Evolutionary conservation across 2,797 vertebrate genomes (phyloP), one percentile per base, ranked within the genome.

Genomic region (Pseudocheirus occidentalis): DNA sequence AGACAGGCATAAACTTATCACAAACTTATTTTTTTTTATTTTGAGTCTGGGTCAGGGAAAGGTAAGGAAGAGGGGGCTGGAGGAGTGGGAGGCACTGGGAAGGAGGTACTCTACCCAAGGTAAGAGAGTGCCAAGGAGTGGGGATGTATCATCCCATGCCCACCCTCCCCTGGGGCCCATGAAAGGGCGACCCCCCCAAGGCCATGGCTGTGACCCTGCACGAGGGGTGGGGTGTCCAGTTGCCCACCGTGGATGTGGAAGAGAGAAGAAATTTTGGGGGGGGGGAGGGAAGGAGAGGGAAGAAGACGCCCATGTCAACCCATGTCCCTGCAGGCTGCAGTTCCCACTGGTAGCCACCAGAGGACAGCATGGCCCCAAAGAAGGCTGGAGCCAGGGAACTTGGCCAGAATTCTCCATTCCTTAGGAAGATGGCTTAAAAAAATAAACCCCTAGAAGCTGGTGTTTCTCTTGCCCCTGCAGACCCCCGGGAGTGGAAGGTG

Each of bases 371-470:
- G 96, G 94, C 94, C 97, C 97, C 97, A 97, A 96, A 91, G 90
- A 96, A 97, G 97, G 97, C 73, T 87, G 73, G 73, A 87, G 73
- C 73, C 73, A 50, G 31, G 40, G 73, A 27, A 87, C 40, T 87
- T 87, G 73, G 50, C 40, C 73, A 97, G 97, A 98, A 96, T 98
- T 97, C 94, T 97, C 57, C 97, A 97, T 98, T 97, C 96, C 96
- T 98, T 96, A 96, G 97, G 97, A 95, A 10, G 95, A 97, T 96
- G 97, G 97, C 96, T 98, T 98, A 97, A 98, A 98, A 98, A 98
- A 98, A 98, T 98, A 98, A 98, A 98, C 97, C 98, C 98, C 98
- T 97, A 98, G 98, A 98, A 97, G 98, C 98, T 97, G 98, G 97
- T 98, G 95, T 97, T 87, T 94, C 57, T 94, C 92, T 40, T 10